Evolutionary conservation across 1,140 invertebrate species (phyloP).

Genomic region (Meloidogyne exigua): DNA sequence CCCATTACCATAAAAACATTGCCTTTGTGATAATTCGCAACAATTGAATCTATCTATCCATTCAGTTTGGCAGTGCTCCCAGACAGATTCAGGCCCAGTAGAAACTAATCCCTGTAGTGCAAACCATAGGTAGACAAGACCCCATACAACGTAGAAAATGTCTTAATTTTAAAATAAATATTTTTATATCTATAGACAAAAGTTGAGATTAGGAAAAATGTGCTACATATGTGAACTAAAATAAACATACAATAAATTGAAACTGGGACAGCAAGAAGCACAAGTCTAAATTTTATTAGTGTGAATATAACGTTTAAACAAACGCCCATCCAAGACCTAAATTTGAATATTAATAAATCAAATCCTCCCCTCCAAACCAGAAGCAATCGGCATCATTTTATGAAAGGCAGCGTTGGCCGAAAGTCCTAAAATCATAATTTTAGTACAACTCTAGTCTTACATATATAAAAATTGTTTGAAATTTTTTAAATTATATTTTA

Average conservation of each 20-base stretch:
- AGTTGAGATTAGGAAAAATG: too few species aligned
- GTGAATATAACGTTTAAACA: not conserved
- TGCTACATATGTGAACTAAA: too few species aligned
- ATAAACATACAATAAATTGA: conserved; percentile 65
- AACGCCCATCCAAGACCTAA: conserved; percentile 67
- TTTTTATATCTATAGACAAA: too few species aligned
- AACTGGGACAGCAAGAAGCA: conserved; percentile 64
- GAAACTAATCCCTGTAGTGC: conserved; percentile 53
- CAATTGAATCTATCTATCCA: conserved; percentile 52
- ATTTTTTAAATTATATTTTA: too few species aligned
- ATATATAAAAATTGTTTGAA: not conserved
- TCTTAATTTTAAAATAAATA: too few species aligned
- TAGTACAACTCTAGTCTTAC: not conserved
- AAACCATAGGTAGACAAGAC: conserved; percentile 64
- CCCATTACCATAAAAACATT: conserved; percentile 35
- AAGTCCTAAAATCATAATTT: conserved; percentile 37
- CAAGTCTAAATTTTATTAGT: conserved; percentile 28
- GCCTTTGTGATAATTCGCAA: conserved; percentile 46
- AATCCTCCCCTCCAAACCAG: conserved; percentile 29
- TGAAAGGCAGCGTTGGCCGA: conserved; percentile 49
- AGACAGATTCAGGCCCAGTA: conserved; percentile 29
- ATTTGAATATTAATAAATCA: conserved; percentile 31
- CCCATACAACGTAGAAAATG: conserved; percentile 66
- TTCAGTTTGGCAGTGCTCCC: conserved; percentile 30
- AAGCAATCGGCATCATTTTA: conserved; percentile 61